Conservation (phyloP, 2,888 invertebrate species). For the Drosophila ezoana region DNA sequence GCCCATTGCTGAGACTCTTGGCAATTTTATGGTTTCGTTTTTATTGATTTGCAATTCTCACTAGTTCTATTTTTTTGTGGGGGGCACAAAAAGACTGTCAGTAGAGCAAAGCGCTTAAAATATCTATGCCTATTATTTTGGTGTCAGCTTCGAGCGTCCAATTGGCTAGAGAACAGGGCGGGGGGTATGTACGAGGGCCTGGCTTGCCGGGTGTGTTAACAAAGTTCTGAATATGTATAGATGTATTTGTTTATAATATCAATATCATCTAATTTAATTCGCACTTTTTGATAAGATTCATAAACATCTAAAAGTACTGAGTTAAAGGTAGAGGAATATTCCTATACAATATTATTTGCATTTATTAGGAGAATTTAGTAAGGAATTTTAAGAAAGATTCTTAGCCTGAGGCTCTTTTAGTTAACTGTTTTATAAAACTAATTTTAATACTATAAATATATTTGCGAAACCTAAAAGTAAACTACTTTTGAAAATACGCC, state of each 20-base stretch:
- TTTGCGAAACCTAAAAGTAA: too few species aligned
- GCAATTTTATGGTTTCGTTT: conserved; percentile 73
- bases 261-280: neutral
- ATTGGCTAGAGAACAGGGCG: neutral
- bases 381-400: too few species aligned
- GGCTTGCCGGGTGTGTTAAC: conserved; percentile 7
- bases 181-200: neutral
- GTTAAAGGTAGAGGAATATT: too few species aligned
- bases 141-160: conserved; percentile 21
- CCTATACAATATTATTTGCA: too few species aligned
- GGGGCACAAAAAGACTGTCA: conserved; percentile 21
- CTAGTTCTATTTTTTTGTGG: neutral
- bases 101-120: conserved; percentile 71
- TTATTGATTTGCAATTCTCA: conserved; percentile 72
- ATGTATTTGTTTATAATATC: neutral
- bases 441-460: too few species aligned
- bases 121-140: conserved; percentile 48
- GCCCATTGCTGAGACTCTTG: conserved; percentile 14
- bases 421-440: too few species aligned
- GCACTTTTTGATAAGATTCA: neutral
- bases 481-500: too few species aligned
- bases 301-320: neutral
- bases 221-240: neutral
- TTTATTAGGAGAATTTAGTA: too few species aligned
- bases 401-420: too few species aligned